Percentiles rank a stretch among this genome's conserved stretches.
phyloP scores from a whole-genome alignment of 2,888 invertebrate genomes.

The Mechanitis messenoides region DNA sequence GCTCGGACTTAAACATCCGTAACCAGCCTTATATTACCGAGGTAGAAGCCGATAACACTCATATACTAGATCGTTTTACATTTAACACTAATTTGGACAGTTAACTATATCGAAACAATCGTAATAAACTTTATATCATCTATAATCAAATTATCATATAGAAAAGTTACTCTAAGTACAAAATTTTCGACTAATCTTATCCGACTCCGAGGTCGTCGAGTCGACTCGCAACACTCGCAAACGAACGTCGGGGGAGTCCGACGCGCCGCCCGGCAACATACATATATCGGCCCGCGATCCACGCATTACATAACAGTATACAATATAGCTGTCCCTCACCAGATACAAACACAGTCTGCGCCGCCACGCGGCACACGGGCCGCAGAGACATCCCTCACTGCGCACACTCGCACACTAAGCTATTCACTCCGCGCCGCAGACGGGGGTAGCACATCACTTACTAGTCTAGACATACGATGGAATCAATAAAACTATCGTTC shows the following conservation, averaged over 20 bases:
- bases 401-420: slow-evolving; percentile 14
- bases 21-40: slow-evolving; percentile 3
- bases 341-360: slow-evolving; percentile 69
- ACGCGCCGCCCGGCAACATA: slow-evolving; percentile 24
- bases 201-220: background rate
- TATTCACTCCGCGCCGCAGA: slow-evolving; percentile 45
- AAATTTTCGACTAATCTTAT: background rate
- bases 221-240: background rate
- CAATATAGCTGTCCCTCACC: slow-evolving; percentile 66
- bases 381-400: background rate
- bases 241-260: slow-evolving; percentile 14
- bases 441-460: slow-evolving; percentile 44
- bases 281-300: slow-evolving; percentile 52
- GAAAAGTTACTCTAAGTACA: slow-evolving; percentile 6
- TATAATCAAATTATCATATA: slow-evolving; percentile 2
- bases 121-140: slow-evolving; percentile 6
- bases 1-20: slow-evolving; percentile 1
- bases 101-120: slow-evolving; percentile 5
- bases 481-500: slow-evolving; percentile 62
- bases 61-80: background rate
- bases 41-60: slow-evolving; percentile 4
- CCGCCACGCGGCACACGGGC: slow-evolving; percentile 14
- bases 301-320: slow-evolving; percentile 52
- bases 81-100: slow-evolving; percentile 7
- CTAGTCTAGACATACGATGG: slow-evolving; percentile 62